These are phyloP conservation scores for Hemichromis elongatus DNA, from an alignment of 2,113 vertebrate genomes.

Conservation along the genomic window DNA sequence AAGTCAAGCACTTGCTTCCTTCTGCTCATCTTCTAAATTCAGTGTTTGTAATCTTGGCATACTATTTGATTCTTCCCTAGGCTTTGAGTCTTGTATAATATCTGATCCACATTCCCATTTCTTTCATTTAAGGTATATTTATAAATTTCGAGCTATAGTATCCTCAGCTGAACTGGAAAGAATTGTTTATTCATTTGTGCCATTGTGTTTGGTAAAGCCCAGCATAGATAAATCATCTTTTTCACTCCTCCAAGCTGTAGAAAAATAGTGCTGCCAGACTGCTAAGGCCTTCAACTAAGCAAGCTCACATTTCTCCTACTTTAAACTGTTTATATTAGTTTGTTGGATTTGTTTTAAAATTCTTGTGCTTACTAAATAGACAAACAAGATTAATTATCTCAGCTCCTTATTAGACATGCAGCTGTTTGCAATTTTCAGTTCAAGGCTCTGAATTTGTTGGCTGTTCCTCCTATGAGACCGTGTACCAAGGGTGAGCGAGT, in stretches of 20 bases:
- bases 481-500: neutral
- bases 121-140: neutral
- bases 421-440: neutral
- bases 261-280: neutral
- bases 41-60: neutral
- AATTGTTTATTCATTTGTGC: neutral
- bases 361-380: neutral
- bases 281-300: neutral
- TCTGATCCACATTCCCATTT: neutral
- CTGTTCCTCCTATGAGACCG: no score
- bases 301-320: neutral
- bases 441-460: neutral
- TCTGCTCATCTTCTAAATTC: neutral
- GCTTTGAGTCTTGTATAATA: neutral
- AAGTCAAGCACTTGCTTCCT: neutral
- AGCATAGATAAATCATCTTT: neutral
- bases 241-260: neutral
- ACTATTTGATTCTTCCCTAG: neutral
- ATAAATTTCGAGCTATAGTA: accelerated
- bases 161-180: neutral
- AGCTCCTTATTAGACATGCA: neutral
- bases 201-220: neutral
- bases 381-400: neutral
- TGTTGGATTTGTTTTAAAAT: neutral
- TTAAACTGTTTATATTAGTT: neutral